These are phyloP conservation scores for Cheilosia pagana DNA, from an alignment of 2,888 invertebrate species.

Conservation along the genomic window DNA sequence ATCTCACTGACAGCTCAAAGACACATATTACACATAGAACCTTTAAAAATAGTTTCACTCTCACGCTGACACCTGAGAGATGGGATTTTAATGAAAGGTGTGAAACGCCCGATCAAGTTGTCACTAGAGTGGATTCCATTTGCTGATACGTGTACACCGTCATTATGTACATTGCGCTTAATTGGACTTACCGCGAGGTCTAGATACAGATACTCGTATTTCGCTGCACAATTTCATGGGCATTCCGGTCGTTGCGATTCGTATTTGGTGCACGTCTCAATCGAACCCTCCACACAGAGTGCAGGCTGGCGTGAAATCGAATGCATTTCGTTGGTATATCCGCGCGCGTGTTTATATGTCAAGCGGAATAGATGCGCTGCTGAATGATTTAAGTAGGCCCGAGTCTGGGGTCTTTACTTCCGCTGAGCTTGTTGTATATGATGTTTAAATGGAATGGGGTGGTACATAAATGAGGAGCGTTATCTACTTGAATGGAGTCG, in stretches of 20 bases:
- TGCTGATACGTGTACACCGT: not conserved
- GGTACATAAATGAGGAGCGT: constrained; percentile 10
- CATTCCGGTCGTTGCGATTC: constrained; percentile 30
- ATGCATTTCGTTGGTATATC: constrained; percentile 20
- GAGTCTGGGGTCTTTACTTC: constrained; percentile 18
- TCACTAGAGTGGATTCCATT: not conserved
- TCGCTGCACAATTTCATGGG: constrained; percentile 20
- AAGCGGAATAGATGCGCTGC: constrained; percentile 44
- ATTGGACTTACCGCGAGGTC: constrained; percentile 10
- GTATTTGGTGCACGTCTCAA: constrained; percentile 60
- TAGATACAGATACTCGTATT: constrained; percentile 3
- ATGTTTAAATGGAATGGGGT: constrained; percentile 21
- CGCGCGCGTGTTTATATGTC: constrained; percentile 31
- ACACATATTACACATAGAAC: not conserved
- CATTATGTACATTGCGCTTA: not conserved
- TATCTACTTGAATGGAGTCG: constrained; percentile 56
- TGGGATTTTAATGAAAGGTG: not conserved
- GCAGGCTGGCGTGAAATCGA: constrained; percentile 46
- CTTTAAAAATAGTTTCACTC: not conserved
- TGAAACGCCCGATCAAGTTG: not conserved
- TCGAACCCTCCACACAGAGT: constrained; percentile 27
- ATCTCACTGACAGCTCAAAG: constrained; percentile 11
- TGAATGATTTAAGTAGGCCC: constrained; percentile 46
- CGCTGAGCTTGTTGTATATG: constrained; percentile 5
- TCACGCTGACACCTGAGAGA: not conserved